Evolutionary conservation across 2,113 vertebrate species (phyloP), one percentile per base, ranked within the genome.

Genomic region (Probosciger aterrimus): DNA sequence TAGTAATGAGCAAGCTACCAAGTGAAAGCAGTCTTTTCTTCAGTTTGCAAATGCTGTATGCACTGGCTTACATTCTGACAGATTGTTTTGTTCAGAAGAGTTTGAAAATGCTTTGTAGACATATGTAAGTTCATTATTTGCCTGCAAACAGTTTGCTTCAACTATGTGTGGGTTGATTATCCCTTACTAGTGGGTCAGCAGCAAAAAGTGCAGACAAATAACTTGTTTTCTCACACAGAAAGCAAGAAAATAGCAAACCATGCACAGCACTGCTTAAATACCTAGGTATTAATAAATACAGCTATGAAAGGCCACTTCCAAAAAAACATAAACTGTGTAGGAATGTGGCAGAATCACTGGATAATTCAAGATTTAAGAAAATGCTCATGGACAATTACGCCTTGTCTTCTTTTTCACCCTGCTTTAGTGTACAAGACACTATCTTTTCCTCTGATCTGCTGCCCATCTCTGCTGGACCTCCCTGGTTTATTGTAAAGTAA

Each of bases 401-500:
- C 8, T 49, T 52, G 7, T 62, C 41, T 85, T 82, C n/a, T 80
- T 90, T 90, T 82, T 49, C 52, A 68, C 15, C 10, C 62, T 75
- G 13, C 39, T 77, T 88, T 64, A 75, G 20, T 52, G 46, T 60
- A 43, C 62, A 25, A 60, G 19, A 84, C 41, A 68, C 41, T 82
- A 30, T 77, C 28, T 86, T 63, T 73, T 73, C 60, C 47, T 88
- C 78, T 91, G 81, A 86, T 93, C 82, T 82, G 5, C 87, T 90
- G 75, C 75, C 67, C 69, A 62, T 62, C 59, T 88, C 85, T 69
- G 86, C 41, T 86, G 88, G 87, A 90, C 41, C 16, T 91, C 87
- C 39, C 92, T 76, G 43, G 47, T 84, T 79, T 90, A 44, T 88
- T 92, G 50, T 19, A 78, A 95, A 96, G 77, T 74, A 96, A 91